Evolutionary conservation across 2,113 vertebrate species (phyloP), one percentile per base, ranked within the genome.

Genomic region (Phocoena sinus): DNA sequence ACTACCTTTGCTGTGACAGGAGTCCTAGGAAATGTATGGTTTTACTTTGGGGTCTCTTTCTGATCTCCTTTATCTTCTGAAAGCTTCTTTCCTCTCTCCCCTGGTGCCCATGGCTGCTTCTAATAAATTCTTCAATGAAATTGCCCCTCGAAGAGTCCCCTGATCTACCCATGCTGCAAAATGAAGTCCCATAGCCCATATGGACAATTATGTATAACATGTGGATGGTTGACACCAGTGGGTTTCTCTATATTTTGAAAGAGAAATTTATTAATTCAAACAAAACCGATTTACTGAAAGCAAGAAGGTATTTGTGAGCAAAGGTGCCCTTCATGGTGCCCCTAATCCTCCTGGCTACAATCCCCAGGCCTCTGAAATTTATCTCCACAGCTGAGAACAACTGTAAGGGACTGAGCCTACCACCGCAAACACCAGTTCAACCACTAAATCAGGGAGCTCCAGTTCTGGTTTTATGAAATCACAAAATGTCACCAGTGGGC

Each of bases 201-300:
- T 25, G 26, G 44, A 73, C 21, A 92, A 25, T 79, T 20, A 73
- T 63, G 4, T 0, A 38, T 13, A 70, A 63, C 31, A 18, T 33
- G 6, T 26, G 63, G 53, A 67, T 73, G 68, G 77, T 2, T 53
- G 56, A 44, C 13, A 81, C 26, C 50, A 83, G 0, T 62, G 10
- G 9, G 8, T 23, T 23, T 73, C 5, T 50, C 44, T 88, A 33
- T 62, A 20, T 74, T 87, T 92, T 38, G 50, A 92, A 96, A 74
- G n/a, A 94, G 26, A 94, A 97, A 91, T 73, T 63, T 80, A 36
- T 79, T 10, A 67, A 73, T 77, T 81, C 38, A 82, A 82, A 82
- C 86, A 56, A 85, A 81, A 82, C 0, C 18, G 31, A 18, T 2
- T 62, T 87, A 28, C 33, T 81, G 38, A 87, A 94, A 90, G 25